A percentile compares a stretch with the other conserved stretches of the same genome.
Conservation (phyloP, 2,888 invertebrate species). For the Tipula vernalis region DNA sequence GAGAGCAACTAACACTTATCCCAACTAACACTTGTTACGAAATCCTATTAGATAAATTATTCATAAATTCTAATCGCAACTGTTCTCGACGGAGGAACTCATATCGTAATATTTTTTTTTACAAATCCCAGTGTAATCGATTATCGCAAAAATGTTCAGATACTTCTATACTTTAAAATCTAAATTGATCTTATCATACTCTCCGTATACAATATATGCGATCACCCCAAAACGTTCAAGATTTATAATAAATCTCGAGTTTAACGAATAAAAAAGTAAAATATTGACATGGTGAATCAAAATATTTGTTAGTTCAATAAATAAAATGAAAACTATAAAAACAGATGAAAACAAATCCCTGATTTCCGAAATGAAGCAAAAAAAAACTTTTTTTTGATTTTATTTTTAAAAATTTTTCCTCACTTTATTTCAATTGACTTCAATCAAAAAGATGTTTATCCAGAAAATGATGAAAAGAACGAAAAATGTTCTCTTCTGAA, state of each 20-base stretch:
- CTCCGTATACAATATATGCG: not conserved
- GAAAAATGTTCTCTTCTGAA: not conserved
- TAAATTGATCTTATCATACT: too few species aligned
- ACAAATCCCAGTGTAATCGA: too few species aligned
- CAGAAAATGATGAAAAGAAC: not conserved
- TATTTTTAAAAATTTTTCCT: not conserved
- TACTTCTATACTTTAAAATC: too few species aligned
- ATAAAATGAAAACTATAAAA: not conserved
- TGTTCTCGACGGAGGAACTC: too few species aligned
- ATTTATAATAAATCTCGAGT: not conserved
- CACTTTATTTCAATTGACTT: not conserved
- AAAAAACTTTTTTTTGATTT: not conserved
- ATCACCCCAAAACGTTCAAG: not conserved
- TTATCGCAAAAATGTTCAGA: too few species aligned
- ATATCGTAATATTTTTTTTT: too few species aligned
- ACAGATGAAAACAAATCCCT: not conserved
- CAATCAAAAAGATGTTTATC: conserved; percentile 4
- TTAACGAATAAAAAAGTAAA: not conserved
- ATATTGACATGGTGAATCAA: not conserved
- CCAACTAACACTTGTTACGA: too few species aligned
- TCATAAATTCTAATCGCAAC: too few species aligned
- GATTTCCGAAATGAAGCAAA: not conserved
- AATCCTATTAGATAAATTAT: too few species aligned
- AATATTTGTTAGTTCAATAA: conserved; percentile 4
- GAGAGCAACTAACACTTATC: too few species aligned